Base-by-base conservation (phyloP, 53 echinoderm and acorn worm species). In the Henricia sp. region DNA sequence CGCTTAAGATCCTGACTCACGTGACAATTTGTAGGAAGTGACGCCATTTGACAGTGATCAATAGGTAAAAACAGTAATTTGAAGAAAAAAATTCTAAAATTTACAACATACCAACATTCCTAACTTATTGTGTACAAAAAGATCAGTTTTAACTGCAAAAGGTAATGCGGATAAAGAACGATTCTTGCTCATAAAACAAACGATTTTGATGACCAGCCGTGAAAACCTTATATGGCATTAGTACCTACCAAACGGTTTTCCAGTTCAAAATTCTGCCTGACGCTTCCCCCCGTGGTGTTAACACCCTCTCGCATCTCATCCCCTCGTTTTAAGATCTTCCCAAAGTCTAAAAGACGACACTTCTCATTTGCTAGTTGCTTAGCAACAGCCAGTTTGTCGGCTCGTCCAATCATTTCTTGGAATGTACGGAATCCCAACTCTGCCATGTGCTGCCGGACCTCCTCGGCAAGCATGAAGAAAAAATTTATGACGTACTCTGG, bases 401-500 rank as follows among this genome's bases (percentile, higher is more conserved):
- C 72, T 12, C 91, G 88, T 20, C 99, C 99, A 9, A 86, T 86
- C 86, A 87, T 77, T 67, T 93, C 96, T 87, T 99, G 99, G 95
- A 99, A 99, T 20, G 94, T 95, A 68, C 87, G 85, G 92, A 99
- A 92, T 44, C 94, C 99, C 88, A 99, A 88, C 70, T 92, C 75
- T 25, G 99, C 94, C 99, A 99, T 99, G 82, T 66, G 86, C 24
- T 88, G 68, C 32, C 99, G 83, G 23, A 99, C 89, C 67, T 99
- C 99, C 59, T 95, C 99, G 24, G 99, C 99, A 5, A 99, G 56
- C 99, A 99, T 95, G 92, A 99, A 99, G 91, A 99, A 92, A 50
- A 72, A 99, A 69, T 99, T 99, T 74, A 99, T 86, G 41, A 99
- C 95, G 74, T 95, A 89, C 65, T 95, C 95, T 9, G 99, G 99